phyloP scores from a whole-genome alignment of 2,113 vertebrate species.

The Channa maculata region DNA sequence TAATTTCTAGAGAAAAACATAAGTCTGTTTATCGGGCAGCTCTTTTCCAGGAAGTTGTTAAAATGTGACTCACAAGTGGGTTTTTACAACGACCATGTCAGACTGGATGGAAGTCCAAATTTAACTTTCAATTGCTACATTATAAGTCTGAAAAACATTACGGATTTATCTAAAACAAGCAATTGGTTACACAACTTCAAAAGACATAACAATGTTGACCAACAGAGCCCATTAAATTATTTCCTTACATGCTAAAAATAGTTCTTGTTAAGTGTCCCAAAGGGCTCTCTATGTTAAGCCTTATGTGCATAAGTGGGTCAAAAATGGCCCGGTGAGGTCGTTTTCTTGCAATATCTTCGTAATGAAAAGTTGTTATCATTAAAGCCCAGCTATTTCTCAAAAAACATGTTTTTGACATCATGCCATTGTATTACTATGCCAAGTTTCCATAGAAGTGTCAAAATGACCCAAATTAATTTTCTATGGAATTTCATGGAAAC shows the following conservation, averaged over 20 bases:
- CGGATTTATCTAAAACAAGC: neutral
- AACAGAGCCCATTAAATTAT: neutral
- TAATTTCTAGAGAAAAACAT: slow-evolving; percentile 3
- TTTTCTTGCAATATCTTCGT: too few species aligned
- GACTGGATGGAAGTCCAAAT: neutral
- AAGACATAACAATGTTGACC: neutral
- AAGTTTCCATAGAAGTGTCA: too few species aligned
- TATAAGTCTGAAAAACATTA: neutral
- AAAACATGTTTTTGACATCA: too few species aligned
- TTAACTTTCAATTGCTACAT: neutral
- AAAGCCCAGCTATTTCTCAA: too few species aligned
- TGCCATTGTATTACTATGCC: too few species aligned
- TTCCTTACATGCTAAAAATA: neutral
- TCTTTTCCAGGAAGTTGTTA: slow-evolving; percentile 62
- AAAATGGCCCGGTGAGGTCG: too few species aligned
- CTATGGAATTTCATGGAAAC: too few species aligned
- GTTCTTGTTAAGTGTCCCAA: neutral
- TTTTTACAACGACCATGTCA: neutral
- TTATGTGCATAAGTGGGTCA: too few species aligned
- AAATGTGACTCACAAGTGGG: slow-evolving; percentile 64
- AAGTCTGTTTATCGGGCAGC: slow-evolving; percentile 32
- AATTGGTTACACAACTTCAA: neutral
- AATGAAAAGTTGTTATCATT: too few species aligned
- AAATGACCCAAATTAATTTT: too few species aligned
- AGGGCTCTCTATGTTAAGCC: neutral